Evolutionary conservation across 2,797 vertebrate genomes (phyloP).

Genomic region (Sebastes hubbsi): DNA sequence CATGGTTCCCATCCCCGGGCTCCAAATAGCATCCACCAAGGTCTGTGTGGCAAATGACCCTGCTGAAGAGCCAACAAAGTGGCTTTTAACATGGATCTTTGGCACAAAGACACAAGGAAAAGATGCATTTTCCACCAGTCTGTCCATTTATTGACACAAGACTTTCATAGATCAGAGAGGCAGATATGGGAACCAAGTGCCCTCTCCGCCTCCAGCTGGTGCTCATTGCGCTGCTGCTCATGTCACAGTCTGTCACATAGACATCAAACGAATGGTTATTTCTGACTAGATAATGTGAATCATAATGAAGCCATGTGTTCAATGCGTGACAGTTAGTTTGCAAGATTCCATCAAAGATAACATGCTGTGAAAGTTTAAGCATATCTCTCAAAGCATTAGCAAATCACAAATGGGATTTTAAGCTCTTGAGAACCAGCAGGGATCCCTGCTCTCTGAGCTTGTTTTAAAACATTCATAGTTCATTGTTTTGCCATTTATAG

Average conservation of each 20-base stretch:
- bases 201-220: not conserved
- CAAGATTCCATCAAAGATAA: not conserved
- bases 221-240: not conserved
- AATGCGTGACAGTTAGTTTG: not conserved
- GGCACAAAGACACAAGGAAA: constrained; percentile 21
- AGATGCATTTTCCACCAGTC: constrained; percentile 33
- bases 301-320: not conserved
- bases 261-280: not conserved
- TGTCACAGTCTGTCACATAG: not conserved
- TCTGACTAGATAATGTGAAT: not conserved
- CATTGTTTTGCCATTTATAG: not conserved
- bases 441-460: not conserved
- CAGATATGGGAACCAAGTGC: constrained; percentile 10
- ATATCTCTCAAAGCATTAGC: not conserved
- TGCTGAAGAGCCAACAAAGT: constrained; percentile 40
- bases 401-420: constrained; percentile 1
- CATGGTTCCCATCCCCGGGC: constrained; percentile 50
- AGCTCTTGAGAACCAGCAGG: not conserved
- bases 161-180: constrained; percentile 5
- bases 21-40: constrained; percentile 64
- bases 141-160: constrained; percentile 43
- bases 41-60: constrained; percentile 45
- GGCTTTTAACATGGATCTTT: constrained; percentile 53
- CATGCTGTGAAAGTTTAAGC: not conserved
- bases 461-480: not conserved